Base-by-base conservation (phyloP, 2,888 invertebrate species). In the Gymnoscelis rufifasciata region DNA sequence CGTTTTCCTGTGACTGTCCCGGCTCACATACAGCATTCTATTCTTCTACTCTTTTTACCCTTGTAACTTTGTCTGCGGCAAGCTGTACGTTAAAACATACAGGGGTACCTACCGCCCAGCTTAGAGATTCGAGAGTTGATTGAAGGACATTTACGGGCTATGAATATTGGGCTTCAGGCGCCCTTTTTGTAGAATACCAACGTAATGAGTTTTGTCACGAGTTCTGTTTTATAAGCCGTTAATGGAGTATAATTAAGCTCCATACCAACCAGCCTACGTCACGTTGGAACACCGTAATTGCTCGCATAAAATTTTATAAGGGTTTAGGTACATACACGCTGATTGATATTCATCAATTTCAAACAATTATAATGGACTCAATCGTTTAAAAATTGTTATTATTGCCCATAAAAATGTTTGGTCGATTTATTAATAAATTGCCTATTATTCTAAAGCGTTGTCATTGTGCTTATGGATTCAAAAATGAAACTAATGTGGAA, bases 91-190 rank as follows among this genome's bases (percentile, higher is more conserved):
- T 49, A 38, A 54, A 45, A 40, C 38, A 52, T 39, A 38, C 39
- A 48, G 31, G 41, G n/a, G n/a, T n/a, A n/a, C n/a, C n/a, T n/a
- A n/a, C n/a, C n/a, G n/a, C n/a, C 39, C 44, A 55, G 47, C 40
- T 35, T 10, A 43, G 59, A 53, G 55, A 53, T 15, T 33, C 43
- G 58, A 51, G 56, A 55, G 60, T 66, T 63, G 63, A 64, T 68
- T 60, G 60, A 62, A 58, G 52, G 40, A 57, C 54, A 57, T 58
- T 56, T 48, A 59, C 60, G 45, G 53, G 53, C 61, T 62, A 40
- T 54, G 59, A 58, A 62, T 60, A 62, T 59, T 50, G 40, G 24
- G 11, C 19, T 10, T 31, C 27, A 3, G 38, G 54, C 50, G 6
- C 35, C 48, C 48, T 59, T 60, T 63, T 60, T 55, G 58, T 46